Evolutionary conservation across 2,797 vertebrate genomes (phyloP), one percentile per base, ranked within the genome.

Genomic region (Malacoctenus gilli): DNA sequence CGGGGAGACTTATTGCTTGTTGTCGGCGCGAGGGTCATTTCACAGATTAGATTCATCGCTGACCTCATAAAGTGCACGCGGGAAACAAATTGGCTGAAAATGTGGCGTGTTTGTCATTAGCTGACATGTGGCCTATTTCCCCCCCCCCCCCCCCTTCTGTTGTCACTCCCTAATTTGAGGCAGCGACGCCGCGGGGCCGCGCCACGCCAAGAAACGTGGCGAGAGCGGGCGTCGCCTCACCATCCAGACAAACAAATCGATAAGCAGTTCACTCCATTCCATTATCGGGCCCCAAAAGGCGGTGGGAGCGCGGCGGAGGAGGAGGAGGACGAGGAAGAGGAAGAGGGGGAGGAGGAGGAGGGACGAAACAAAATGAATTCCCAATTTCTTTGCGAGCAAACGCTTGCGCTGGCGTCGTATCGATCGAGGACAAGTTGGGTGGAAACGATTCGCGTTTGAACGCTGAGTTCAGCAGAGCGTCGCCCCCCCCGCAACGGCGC

Each of bases 181-280:
- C 71, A 62, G 58, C 5, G 65, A 44, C 8, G 41, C 63, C 3
- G 10, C 53, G 15, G 58, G 20, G 18, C 31, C 20, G 12, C 50
- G n/a, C 55, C 39, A 73, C 40, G 55, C 70, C 64, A 59, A 68
- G 66, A 65, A 75, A 79, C 58, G 59, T 39, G 55, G 34, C 3
- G 50, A 68, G 72, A 55, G 63, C 36, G 15, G n/a, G 15, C 32
- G 25, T 28, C n/a, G n/a, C n/a, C 43, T 14, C 72, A 63, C 66
- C 68, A 80, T 85, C 82, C 44, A 56, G 73, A 83, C 70, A 87
- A 87, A 87, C 79, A 79, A 82, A 88, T 88, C 84, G 14, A 89
- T 88, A 72, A 50, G 63, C 56, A 52, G 75, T 77, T 66, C 68
- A 56, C 65, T 78, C 74, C 49, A 41, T 74, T 85, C 76, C 79